Conservation (phyloP, 2,797 vertebrate species). For the Ctenopoma kingsleyae region DNA sequence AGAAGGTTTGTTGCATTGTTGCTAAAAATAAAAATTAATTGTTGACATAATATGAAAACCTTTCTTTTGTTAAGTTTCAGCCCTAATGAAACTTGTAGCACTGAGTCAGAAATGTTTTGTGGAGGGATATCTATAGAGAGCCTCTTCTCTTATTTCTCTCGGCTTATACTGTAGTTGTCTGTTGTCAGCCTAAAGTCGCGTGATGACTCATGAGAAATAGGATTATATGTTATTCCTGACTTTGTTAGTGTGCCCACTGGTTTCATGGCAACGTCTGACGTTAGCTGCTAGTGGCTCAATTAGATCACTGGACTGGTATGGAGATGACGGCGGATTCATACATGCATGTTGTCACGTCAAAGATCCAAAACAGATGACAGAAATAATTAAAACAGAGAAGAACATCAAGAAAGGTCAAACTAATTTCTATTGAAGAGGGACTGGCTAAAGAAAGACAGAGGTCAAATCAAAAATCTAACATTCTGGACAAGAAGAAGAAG, state of each 20-base stretch:
- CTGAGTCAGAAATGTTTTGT: neutral
- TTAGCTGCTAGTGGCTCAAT: slow-evolving; percentile 38
- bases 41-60: neutral
- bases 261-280: slow-evolving; percentile 56
- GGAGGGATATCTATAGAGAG: neutral
- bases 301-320: slow-evolving; percentile 64
- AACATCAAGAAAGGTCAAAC: neutral
- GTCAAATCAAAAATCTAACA: neutral
- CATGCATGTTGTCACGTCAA: slow-evolving; percentile 31
- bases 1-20: too few species aligned
- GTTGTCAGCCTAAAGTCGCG: slow-evolving; percentile 43
- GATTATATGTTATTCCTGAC: slow-evolving; percentile 46
- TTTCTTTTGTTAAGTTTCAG: neutral
- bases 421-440: neutral
- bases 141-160: neutral
- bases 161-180: slow-evolving; percentile 13
- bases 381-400: neutral
- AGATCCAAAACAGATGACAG: slow-evolving; percentile 31
- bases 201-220: slow-evolving; percentile 60
- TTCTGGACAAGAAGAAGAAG: slow-evolving; percentile 3
- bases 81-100: neutral
- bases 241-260: slow-evolving; percentile 43
- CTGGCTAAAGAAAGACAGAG: neutral
- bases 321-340: slow-evolving; percentile 37
- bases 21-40: too few species aligned